A percentile compares a stretch with the other conserved stretches of the same genome.
Evolutionary conservation across 2,797 vertebrate species (phyloP).

Genomic region (Sciurus carolinensis): DNA sequence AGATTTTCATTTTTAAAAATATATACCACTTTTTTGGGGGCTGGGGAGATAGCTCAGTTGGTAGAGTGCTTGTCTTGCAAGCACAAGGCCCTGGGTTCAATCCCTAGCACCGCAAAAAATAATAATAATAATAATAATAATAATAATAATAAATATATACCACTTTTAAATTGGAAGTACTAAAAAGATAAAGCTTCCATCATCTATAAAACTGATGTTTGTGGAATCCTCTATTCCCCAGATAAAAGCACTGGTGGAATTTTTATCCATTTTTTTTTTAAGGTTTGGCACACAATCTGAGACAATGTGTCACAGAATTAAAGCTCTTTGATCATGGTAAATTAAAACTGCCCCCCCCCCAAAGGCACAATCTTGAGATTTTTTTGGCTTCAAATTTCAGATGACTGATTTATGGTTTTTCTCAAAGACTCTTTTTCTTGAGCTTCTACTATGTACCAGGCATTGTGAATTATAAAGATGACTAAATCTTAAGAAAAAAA

Average conservation of each 20-base stretch:
- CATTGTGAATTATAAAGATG: not conserved
- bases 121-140: not conserved
- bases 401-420: not conserved
- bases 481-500: not conserved
- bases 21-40: not conserved
- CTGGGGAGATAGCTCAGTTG: no score
- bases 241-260: not conserved
- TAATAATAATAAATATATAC: not conserved
- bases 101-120: no score
- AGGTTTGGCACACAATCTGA: slow-evolving; percentile 4
- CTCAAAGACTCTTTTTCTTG: not conserved
- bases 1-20: not conserved
- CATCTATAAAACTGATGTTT: not conserved
- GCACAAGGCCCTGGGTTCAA: no score
- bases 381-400: slow-evolving; percentile 18
- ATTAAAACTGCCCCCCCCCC: not conserved
- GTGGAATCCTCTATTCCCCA: not conserved
- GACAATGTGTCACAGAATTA: not conserved
- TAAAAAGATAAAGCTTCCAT: not conserved
- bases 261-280: not conserved
- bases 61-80: no score
- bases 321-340: slow-evolving; percentile 3
- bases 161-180: slow-evolving; percentile 13
- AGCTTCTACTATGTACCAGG: not conserved
- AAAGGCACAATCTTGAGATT: not conserved